Conservation (phyloP, 2,888 invertebrate genomes). For the Tetropium fuscum region DNA sequence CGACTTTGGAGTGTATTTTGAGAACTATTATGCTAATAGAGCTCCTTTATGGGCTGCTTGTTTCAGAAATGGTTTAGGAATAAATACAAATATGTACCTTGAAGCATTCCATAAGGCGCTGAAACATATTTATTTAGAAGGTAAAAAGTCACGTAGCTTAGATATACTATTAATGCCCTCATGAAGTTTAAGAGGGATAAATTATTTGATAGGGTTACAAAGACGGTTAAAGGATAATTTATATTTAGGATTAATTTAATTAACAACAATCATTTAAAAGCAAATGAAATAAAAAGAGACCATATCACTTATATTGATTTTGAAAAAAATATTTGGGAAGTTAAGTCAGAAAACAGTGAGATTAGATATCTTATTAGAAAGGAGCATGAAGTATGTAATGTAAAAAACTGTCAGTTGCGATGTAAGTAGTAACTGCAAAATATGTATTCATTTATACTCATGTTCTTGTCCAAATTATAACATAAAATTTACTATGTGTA, state of each 20-base stretch:
- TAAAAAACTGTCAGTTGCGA: not conserved
- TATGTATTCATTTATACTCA: not conserved
- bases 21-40: not conserved
- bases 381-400: not conserved
- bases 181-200: not conserved
- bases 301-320: not conserved
- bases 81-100: constrained; percentile 6
- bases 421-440: not conserved
- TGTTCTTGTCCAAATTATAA: not conserved
- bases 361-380: not conserved
- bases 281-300: not conserved
- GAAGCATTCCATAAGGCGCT: not conserved
- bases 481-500: not conserved
- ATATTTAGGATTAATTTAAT: constrained; percentile 1
- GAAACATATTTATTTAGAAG: not conserved
- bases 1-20: not conserved
- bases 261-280: not conserved
- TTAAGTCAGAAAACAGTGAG: not conserved
- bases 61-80: not conserved
- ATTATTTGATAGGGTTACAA: not conserved
- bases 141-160: not conserved
- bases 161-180: not conserved
- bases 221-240: not conserved
- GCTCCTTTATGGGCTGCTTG: not conserved
- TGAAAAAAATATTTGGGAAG: not conserved